Evolutionary conservation across 2,888 invertebrate genomes (phyloP).

Genomic region (Xylota segnis): DNA sequence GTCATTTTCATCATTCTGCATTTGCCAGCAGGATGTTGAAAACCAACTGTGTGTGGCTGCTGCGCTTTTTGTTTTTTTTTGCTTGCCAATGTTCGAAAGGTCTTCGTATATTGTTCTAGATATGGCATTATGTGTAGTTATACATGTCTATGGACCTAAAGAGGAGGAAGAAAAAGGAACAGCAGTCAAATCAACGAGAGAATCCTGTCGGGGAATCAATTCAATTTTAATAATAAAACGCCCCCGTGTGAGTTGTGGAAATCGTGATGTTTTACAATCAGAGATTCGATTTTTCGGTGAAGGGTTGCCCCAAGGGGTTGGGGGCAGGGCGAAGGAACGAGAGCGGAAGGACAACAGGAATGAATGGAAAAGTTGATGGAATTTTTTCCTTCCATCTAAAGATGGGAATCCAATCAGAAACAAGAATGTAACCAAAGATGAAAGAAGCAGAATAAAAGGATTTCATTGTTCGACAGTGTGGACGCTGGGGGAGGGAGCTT

Average conservation of each 20-base stretch:
- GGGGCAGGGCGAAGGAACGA: neutral
- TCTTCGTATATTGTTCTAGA: slow-evolving; percentile 36
- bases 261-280: slow-evolving; percentile 50
- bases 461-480: neutral
- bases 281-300: slow-evolving; percentile 17
- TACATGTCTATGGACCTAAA: neutral
- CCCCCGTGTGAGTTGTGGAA: slow-evolving; percentile 53
- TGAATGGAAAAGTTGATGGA: slow-evolving; percentile 41
- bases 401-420: slow-evolving; percentile 45
- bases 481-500: no score
- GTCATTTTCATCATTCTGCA: slow-evolving; percentile 20
- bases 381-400: slow-evolving; percentile 29
- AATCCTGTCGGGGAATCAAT: slow-evolving; percentile 55
- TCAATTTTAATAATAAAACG: slow-evolving; percentile 67
- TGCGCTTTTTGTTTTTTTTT: slow-evolving; percentile 13
- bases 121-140: neutral
- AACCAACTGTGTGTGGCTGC: slow-evolving; percentile 12
- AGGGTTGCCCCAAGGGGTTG: neutral
- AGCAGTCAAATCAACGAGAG: slow-evolving; percentile 33
- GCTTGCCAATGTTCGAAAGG: neutral
- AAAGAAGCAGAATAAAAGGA: neutral
- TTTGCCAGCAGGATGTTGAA: slow-evolving; percentile 19
- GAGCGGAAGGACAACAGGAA: neutral
- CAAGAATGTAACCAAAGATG: slow-evolving; percentile 17
- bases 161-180: neutral